Base-by-base conservation (phyloP, 2,888 invertebrate genomes). In the Apomyelois bistriatella region DNA sequence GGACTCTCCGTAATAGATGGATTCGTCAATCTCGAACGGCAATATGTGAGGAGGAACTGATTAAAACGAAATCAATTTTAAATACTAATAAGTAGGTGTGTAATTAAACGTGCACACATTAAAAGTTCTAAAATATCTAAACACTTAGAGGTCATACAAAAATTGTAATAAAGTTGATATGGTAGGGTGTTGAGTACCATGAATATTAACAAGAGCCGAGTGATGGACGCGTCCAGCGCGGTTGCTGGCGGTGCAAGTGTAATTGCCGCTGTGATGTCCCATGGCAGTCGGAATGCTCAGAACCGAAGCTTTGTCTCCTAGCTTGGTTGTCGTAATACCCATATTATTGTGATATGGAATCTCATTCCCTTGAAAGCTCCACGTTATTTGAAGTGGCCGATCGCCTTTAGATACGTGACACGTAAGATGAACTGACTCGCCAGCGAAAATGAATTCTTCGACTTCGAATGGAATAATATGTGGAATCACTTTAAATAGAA, bases 341-440 rank as follows among this genome's bases (percentile, higher is more conserved):
- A 83, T 84, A 64, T 82, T 89, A 72, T 86, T 85, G 62, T 86
- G 86, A 75, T 82, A 91, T 66, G 90, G 87, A 74, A 94, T 92
- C 55, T 92, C 91, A 58, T 90, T 84, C 69, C 92, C 93, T 74
- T 94, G 93, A 74, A 94, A 92, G 67, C 87, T 92, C 95, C 95
- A 95, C 47, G 88, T 85, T 64, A 95, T 93, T 70, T 92, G 92
- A 63, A 95, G 86, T 43, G 95, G 95, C 51, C 92, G 84, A 81
- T 95, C 95, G 59, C 95, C 94, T 75, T 94, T 93, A 48, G 93
- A 91, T 53, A 93, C 92, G 66, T 93, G 93, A 75, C 94, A 94
- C 59, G 92, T 92, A 53, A 94, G 86, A 61, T 93, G 93, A 54
- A 93, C 93, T 59, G 92, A 92, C 75, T 94, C 94, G 41, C 94